phyloP scores from a whole-genome alignment of 53 echinoderm and acorn worm species.

The Luidia sarsii region DNA sequence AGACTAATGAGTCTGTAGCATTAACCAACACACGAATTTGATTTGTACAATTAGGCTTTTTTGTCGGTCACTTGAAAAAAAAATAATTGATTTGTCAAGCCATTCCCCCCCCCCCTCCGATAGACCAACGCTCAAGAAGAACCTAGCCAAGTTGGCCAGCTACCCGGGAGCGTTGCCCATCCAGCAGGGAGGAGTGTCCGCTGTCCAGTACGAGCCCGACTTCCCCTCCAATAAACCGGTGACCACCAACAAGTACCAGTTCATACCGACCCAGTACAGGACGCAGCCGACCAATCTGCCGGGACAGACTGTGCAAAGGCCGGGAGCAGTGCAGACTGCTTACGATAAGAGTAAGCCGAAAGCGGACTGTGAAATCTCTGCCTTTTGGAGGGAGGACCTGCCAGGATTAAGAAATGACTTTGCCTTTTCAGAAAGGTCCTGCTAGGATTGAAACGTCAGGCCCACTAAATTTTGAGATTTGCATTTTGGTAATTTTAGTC shows the following conservation, averaged over 20 bases:
- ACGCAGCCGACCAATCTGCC: conserved; percentile 92
- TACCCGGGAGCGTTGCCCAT: conserved; percentile 15
- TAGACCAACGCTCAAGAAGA: conserved; percentile 89
- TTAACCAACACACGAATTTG: no score
- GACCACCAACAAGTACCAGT: conserved; percentile 75
- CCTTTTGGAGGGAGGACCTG: neutral
- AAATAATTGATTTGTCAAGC: neutral
- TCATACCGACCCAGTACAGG: conserved; percentile 89
- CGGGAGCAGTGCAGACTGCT: conserved; percentile 45
- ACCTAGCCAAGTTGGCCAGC: conserved; percentile 69
- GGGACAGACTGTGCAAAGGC: conserved; percentile 56
- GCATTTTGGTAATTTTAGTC: no score
- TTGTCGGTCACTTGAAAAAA: neutral
- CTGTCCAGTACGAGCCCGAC: conserved; percentile 61
- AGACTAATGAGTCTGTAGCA: no score
- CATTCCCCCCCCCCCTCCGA: neutral
- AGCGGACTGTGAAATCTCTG: neutral
- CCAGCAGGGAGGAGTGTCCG: neutral
- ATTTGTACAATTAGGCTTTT: no score
- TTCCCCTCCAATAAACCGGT: conserved; percentile 64
- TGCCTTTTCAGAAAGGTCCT: no score
- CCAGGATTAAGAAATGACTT: neutral
- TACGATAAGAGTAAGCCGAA: conserved; percentile 77
- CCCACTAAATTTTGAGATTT: no score
- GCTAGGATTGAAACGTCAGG: no score